Percentiles rank a stretch among this genome's conserved stretches.
Evolutionary conservation across 2,797 vertebrate genomes (phyloP).

Genomic region (Tiaroga cobitis): DNA sequence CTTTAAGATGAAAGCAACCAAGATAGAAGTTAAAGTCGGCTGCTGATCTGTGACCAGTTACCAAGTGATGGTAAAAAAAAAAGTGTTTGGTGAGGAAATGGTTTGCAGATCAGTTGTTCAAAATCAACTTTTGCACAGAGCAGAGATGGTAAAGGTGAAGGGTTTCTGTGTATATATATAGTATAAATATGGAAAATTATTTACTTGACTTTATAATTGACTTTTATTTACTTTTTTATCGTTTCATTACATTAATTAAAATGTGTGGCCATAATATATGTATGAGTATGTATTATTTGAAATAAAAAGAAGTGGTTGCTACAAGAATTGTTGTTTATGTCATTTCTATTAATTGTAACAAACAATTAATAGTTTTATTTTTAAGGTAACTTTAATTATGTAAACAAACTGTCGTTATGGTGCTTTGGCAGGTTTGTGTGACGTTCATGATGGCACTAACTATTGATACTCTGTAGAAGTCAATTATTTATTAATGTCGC

Average conservation of each 20-base stretch:
- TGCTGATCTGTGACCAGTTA: constrained; percentile 4
- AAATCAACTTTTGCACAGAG: not conserved
- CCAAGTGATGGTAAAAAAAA: not conserved
- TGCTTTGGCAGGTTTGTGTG: not conserved
- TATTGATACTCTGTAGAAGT: not conserved
- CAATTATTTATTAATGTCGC: constrained; percentile 11
- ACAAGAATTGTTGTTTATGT: not conserved
- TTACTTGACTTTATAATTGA: constrained; percentile 39
- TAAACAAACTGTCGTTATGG: not conserved
- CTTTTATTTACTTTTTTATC: constrained; percentile 28
- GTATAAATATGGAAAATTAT: constrained; percentile 76
- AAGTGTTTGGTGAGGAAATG: not conserved
- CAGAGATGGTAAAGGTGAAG: not conserved
- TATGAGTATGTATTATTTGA: constrained; percentile 63
- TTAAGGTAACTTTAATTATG: not conserved
- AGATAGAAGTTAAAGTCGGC: not conserved
- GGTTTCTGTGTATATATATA: constrained; percentile 62
- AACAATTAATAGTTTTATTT: not conserved
- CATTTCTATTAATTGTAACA: not conserved
- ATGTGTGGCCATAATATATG: constrained; percentile 12
- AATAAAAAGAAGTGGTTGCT: constrained; percentile 22
- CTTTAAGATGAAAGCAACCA: not conserved
- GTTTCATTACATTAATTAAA: constrained; percentile 21
- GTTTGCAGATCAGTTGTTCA: not conserved
- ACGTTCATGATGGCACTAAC: not conserved